Evolutionary conservation across 2,797 vertebrate species (phyloP), one percentile per base, ranked within the genome.

Genomic region (Pagetopsis macropterus): DNA sequence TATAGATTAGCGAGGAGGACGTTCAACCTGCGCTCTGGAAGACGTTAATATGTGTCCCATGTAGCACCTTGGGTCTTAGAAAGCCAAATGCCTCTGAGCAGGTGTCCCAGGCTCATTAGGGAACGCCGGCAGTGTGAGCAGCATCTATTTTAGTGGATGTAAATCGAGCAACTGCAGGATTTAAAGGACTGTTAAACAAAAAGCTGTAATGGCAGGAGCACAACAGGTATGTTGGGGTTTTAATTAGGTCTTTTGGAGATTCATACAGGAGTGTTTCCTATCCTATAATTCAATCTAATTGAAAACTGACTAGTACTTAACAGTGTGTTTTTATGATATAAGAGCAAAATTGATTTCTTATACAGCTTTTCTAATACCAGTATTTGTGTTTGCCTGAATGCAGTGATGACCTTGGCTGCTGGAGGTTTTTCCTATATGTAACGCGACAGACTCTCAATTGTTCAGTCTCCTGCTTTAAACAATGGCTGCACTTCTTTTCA

Each of bases 1-100:
- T 65, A 37, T 6, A 91, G 92, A 93, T 94, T 93, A 94, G 79
- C 1, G 58, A 67, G 78, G 61, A 79, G 81, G 81, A 78, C 78
- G 61, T 82, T 85, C 70, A 61, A 52, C 50, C 56, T n/a, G 33
- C 15, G 3, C 82, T 75, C 75, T 40, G 70, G 61, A 82, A 14
- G 76, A 87, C 78, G 63, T 88, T 70, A 71, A 74, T 49, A n/a
- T 17, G 71, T 85, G 79, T 85, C 82, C 87, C 86, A 66, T 67
- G 58, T 80, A 87, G 87, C 80, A 75, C 69, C 69, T 84, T 78
- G 78, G 82, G 84, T 79, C 80, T 79, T 78, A 86, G 65, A 64
- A 82, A 78, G 78, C 73, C 76, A 88, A 90, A 89, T 80, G 84
- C 82, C 62, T 62, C 76, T 56, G 83, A 89, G 79, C 87, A 89